A percentile compares a stretch with the other conserved stretches of the same genome.
Evolutionary conservation across 2,888 invertebrate species (phyloP).

Genomic region (Fragum sueziense): DNA sequence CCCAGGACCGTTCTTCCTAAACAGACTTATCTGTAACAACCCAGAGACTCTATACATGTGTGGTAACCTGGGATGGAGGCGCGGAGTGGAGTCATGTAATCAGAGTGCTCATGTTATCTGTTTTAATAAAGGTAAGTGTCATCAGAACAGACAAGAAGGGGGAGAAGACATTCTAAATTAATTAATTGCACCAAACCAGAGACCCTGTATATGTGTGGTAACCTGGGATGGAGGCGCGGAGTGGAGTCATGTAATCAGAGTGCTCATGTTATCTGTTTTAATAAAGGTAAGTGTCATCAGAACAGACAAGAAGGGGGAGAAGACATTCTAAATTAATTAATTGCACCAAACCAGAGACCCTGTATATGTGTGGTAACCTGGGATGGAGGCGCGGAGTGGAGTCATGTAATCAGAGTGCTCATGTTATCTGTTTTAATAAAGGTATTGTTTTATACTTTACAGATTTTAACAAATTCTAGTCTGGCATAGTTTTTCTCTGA

Average conservation of each 20-base stretch:
- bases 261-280: conserved; percentile 67
- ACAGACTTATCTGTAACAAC: conserved; percentile 58
- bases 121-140: conserved; percentile 60
- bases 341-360: conserved; percentile 53
- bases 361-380: conserved; percentile 64
- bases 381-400: conserved; percentile 63
- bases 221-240: conserved; percentile 62
- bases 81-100: conserved; percentile 30
- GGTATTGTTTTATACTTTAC: too few species aligned
- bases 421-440: conserved; percentile 65
- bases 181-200: conserved; percentile 56
- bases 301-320: too few species aligned
- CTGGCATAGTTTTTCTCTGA: too few species aligned
- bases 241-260: conserved; percentile 45
- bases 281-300: conserved; percentile 65
- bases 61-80: conserved; percentile 63
- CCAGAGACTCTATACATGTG: conserved; percentile 62
- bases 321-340: conserved; percentile 59
- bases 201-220: conserved; percentile 65
- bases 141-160: too few species aligned
- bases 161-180: conserved; percentile 59
- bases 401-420: conserved; percentile 52
- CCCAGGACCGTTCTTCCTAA: conserved; percentile 51
- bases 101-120: conserved; percentile 66
- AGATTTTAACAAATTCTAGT: too few species aligned